Evolutionary conservation across 2,888 invertebrate genomes (phyloP), one percentile per base, ranked within the genome.

Genomic region (Lasioglossum lativentre): DNA sequence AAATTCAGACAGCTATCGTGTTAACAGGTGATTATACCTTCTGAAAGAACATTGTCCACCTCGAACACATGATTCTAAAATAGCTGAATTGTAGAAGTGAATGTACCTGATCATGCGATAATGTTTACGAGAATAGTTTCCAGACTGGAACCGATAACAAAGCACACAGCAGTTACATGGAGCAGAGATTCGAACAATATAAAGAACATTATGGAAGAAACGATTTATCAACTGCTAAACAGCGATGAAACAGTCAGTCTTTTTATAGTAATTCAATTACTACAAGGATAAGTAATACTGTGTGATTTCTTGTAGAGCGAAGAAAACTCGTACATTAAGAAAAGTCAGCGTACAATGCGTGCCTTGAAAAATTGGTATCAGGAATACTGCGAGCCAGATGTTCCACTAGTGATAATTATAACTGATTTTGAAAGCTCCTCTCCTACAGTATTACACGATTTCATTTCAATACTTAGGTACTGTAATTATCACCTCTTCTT

Each of bases 401-500:
- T 89, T 89, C 95, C 97, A 47, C 95, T 98, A 80, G 96, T 98
- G 34, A 96, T 99, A 59, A 97, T 99, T 81, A 96, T 98, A 90
- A 97, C 98, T 73, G 98, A 99, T 95, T 98, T 98, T 95, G 99
- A 99, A 95, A 97, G 97, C 92, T 98, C 98, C 93, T 96, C 96
- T 89, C 95, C 97, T 52, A 96, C 95, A 92, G 96, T 98, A 40
- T 95, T 99, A 78, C 98, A 98, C 94, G 97, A 98, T 95, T 97
- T 98, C 93, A 97, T 99, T 78, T 96, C 97, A 93, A 97, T 98
- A 90, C 95, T 97, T 71, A 98, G 98, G 97, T 98, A 96, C 93
- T 92, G 27, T 47, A 19, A 38, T 23, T 23, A 40, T 38, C 4
- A 23, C 10, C 34, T 70, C 1, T 12, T 27, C 4, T 40, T 6